Percentiles rank a stretch among this genome's conserved stretches.
Evolutionary conservation across 2,888 invertebrate genomes (phyloP).

Genomic region (Caenorhabditis auriculariae): DNA sequence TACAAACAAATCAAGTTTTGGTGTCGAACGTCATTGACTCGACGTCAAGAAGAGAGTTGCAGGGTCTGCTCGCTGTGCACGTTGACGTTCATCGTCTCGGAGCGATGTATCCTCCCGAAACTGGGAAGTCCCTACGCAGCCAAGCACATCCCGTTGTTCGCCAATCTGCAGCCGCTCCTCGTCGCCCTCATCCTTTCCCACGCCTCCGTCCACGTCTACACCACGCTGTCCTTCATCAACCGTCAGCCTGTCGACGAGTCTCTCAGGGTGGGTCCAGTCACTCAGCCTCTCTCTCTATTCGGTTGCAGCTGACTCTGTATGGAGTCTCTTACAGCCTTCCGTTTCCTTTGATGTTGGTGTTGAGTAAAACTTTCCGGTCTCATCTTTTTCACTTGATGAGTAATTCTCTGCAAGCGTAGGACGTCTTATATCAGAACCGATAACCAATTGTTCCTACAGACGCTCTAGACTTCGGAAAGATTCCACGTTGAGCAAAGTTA

Average conservation of each 20-base stretch:
- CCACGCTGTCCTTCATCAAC: slow-evolving; percentile 10
- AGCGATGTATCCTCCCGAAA: slow-evolving; percentile 42
- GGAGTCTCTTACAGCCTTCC: slow-evolving; percentile 35
- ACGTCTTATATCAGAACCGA: not conserved
- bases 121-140: slow-evolving; percentile 39
- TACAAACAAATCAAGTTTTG: no score
- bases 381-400: slow-evolving; percentile 40
- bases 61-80: slow-evolving; percentile 37
- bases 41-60: not conserved
- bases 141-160: slow-evolving; percentile 43
- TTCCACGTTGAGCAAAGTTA: slow-evolving; percentile 28
- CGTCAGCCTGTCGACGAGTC: slow-evolving; percentile 7
- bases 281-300: not conserved
- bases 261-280: slow-evolving; percentile 5
- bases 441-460: no score
- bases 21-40: no score
- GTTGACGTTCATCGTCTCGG: slow-evolving; percentile 34
- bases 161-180: slow-evolving; percentile 40
- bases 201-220: slow-evolving; percentile 15
- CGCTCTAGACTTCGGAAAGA: slow-evolving; percentile 29
- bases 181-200: slow-evolving; percentile 27
- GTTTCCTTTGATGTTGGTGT: slow-evolving; percentile 33
- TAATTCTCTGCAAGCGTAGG: slow-evolving; percentile 32
- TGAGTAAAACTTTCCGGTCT: slow-evolving; percentile 33
- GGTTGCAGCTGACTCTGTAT: slow-evolving; percentile 30